Evolutionary conservation across 1,140 invertebrate species (phyloP).

Genomic region (Aphelinus certus): DNA sequence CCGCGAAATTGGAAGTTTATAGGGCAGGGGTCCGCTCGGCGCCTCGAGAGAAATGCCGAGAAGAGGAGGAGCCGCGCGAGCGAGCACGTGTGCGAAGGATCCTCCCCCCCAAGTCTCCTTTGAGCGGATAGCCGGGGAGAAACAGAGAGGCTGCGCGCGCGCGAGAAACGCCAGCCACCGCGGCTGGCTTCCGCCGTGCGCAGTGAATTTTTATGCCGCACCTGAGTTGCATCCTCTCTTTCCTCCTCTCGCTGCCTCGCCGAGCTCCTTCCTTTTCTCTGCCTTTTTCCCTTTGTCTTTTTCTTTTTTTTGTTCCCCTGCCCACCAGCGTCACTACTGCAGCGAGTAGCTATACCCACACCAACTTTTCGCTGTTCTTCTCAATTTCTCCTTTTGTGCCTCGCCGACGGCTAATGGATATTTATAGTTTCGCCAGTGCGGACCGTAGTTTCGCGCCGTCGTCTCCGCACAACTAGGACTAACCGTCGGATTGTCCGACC

Average conservation of each 20-base stretch:
- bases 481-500: too few relatives aligned
- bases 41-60: background rate
- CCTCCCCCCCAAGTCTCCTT: conserved; percentile 17
- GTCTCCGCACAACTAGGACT: too few relatives aligned
- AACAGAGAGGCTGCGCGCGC: conserved; percentile 25
- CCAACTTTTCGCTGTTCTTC: too few relatives aligned
- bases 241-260: conserved; percentile 14
- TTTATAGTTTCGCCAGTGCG: too few relatives aligned
- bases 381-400: too few relatives aligned
- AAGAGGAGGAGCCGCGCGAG: background rate
- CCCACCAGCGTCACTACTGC: too few relatives aligned
- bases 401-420: too few relatives aligned
- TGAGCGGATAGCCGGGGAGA: conserved; percentile 30
- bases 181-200: conserved; percentile 15
- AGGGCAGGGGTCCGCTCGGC: conserved; percentile 12
- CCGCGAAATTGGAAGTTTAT: conserved; percentile 35
- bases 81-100: background rate
- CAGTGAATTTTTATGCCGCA: conserved; percentile 37
- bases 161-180: background rate
- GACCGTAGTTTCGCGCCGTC: too few relatives aligned
- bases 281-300: background rate
- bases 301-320: background rate
- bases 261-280: conserved; percentile 4
- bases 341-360: too few relatives aligned
- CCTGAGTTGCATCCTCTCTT: conserved; percentile 33